Conservation (phyloP, 2,113 vertebrate genomes). For the Tichodroma muraria region DNA sequence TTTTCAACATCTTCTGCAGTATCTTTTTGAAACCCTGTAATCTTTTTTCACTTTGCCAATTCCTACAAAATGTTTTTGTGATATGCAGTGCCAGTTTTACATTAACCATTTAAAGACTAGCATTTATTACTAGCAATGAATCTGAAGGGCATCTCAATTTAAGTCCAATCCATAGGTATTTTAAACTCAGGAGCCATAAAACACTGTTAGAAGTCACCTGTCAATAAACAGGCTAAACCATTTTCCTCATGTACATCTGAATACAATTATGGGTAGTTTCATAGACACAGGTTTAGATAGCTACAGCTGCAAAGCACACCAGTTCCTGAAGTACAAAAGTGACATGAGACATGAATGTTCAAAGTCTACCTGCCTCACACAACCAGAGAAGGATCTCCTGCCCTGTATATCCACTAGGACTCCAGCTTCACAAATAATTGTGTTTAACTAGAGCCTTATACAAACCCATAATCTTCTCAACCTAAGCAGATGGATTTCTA, state of each 20-base stretch:
- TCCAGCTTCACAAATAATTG: neutral
- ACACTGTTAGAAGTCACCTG: neutral
- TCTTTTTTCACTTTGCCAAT: neutral
- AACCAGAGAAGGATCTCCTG: neutral
- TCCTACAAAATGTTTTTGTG: neutral
- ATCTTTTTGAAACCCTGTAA: neutral
- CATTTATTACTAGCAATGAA: neutral
- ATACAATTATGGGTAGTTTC: neutral
- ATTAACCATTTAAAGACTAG: neutral
- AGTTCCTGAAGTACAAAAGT: neutral
- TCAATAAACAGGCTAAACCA: neutral
- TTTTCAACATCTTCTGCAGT: neutral
- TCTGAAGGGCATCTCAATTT: neutral
- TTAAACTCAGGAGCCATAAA: neutral
- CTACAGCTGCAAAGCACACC: neutral
- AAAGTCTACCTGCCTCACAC: neutral
- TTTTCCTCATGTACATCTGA: neutral
- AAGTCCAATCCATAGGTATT: neutral
- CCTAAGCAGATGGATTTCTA: neutral
- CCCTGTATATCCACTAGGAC: neutral
- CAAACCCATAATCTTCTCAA: neutral
- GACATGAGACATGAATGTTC: neutral
- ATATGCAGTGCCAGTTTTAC: neutral
- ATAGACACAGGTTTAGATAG: neutral
- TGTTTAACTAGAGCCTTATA: neutral